These are phyloP conservation scores for Halcyon leucocephala DNA, from an alignment of 2,797 vertebrate species.

Conservation along the genomic window DNA sequence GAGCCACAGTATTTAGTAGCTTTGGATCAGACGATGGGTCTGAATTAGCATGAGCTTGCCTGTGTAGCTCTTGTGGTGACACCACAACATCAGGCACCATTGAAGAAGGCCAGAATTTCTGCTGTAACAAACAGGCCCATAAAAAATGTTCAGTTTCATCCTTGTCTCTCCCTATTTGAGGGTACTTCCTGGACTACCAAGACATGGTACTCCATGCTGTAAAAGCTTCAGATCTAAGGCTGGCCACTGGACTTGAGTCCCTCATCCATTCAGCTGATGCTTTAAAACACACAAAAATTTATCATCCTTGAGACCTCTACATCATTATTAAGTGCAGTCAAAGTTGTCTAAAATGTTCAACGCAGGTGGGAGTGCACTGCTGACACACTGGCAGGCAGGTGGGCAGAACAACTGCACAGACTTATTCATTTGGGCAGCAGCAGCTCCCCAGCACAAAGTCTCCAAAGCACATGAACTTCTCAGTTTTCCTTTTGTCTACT, in stretches of 20 bases:
- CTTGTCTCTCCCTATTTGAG: not conserved
- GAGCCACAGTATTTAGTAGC: not conserved
- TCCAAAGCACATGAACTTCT: not conserved
- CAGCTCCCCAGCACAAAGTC: not conserved
- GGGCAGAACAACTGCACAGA: not conserved
- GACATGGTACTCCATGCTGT: not conserved
- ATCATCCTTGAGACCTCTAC: not conserved
- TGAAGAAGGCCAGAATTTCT: not conserved
- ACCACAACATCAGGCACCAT: not conserved
- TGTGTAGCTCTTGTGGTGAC: not conserved
- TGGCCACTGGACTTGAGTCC: accelerated
- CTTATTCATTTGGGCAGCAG: not conserved
- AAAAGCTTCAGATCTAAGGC: not conserved
- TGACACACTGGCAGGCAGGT: accelerated
- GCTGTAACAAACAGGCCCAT: not conserved
- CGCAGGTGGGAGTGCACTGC: accelerated
- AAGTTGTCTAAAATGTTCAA: not conserved
- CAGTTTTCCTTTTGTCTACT: not conserved
- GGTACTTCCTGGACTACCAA: not conserved
- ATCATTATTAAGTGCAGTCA: accelerated
- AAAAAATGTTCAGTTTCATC: not conserved
- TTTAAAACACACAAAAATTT: not conserved
- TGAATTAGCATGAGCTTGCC: not conserved
- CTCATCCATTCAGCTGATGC: not conserved
- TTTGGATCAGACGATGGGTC: not conserved